These are phyloP conservation scores for Megalurothrips usitatus DNA, from an alignment of 2,888 invertebrate species.

Conservation along the genomic window DNA sequence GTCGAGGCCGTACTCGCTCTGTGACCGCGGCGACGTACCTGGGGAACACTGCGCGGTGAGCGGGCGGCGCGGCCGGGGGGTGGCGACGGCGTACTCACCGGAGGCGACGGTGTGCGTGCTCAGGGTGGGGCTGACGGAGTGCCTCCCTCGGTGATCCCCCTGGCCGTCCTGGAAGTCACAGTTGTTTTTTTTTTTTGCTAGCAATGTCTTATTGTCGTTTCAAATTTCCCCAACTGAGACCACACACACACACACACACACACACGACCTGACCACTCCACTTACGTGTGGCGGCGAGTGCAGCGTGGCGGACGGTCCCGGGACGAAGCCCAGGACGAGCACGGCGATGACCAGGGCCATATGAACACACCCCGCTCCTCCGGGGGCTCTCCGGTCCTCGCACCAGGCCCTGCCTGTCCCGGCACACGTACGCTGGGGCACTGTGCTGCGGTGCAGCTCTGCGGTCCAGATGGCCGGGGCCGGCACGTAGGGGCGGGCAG, in stretches of 20 bases:
- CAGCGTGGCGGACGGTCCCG: neutral
- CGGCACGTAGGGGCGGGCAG: neutral
- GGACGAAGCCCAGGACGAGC: neutral
- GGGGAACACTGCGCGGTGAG: neutral
- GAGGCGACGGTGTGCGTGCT: slow-evolving; percentile 9
- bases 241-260: too few relatives aligned
- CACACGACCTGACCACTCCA: too few relatives aligned
- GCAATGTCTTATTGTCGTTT: too few relatives aligned
- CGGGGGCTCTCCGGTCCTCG: neutral
- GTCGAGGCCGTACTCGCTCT: slow-evolving; percentile 12
- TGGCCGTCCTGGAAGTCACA: too few relatives aligned
- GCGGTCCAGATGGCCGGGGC: too few relatives aligned
- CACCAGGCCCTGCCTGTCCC: too few relatives aligned
- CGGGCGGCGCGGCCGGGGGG: neutral
- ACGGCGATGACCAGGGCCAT: slow-evolving; percentile 8
- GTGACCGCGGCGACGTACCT: neutral
- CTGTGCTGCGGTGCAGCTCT: neutral
- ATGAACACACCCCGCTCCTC: neutral
- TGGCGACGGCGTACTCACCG: too few relatives aligned
- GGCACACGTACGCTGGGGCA: neutral
- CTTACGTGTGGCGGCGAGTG: neutral
- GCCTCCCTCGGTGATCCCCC: too few relatives aligned
- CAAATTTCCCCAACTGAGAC: too few relatives aligned
- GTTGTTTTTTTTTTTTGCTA: too few relatives aligned
- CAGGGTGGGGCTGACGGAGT: neutral